Percentiles rank a stretch among this genome's conserved stretches.
These are phyloP conservation scores for Drosophila barbarae DNA, from an alignment of 2,888 invertebrate genomes.

Conservation along the genomic window DNA sequence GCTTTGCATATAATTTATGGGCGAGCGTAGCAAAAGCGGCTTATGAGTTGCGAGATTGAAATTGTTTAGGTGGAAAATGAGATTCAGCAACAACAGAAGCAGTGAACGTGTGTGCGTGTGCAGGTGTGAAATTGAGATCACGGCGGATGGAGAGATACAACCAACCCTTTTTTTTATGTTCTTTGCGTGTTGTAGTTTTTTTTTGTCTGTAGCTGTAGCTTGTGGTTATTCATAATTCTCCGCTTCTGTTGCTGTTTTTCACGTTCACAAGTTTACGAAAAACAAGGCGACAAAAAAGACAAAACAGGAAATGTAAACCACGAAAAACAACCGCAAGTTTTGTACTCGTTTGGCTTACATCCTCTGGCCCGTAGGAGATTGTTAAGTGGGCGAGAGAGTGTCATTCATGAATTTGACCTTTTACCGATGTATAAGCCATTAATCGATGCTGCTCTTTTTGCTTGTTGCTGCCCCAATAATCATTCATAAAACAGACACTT, in stretches of 20 bases:
- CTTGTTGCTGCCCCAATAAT: slow-evolving; percentile 52
- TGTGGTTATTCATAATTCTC: slow-evolving; percentile 55
- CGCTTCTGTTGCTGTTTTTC: slow-evolving; percentile 51
- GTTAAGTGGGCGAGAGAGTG: slow-evolving; percentile 18
- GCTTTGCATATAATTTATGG: slow-evolving; percentile 74
- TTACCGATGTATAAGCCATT: slow-evolving; percentile 57
- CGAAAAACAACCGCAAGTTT: slow-evolving; percentile 53
- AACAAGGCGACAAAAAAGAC: slow-evolving; percentile 55
- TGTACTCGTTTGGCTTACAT: slow-evolving; percentile 3
- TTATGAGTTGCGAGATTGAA: slow-evolving; percentile 63
- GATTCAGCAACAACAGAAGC: slow-evolving; percentile 51
- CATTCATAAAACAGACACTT: slow-evolving; percentile 67
- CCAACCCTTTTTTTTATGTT: slow-evolving; percentile 58
- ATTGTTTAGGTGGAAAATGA: slow-evolving; percentile 63
- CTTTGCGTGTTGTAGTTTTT: slow-evolving; percentile 6
- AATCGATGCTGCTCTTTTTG: slow-evolving; percentile 50
- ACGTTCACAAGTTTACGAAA: slow-evolving; percentile 19
- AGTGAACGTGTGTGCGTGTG: slow-evolving; percentile 60
- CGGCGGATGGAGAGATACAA: slow-evolving; percentile 44
- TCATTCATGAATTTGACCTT: slow-evolving; percentile 69
- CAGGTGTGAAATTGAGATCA: slow-evolving; percentile 55
- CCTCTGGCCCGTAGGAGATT: slow-evolving; percentile 2
- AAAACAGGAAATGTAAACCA: slow-evolving; percentile 72
- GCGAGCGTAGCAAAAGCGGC: slow-evolving; percentile 63
- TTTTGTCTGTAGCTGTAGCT: slow-evolving; percentile 11